Evolutionary conservation across 2,797 vertebrate genomes (phyloP).

Genomic region (Pristis pectinata): DNA sequence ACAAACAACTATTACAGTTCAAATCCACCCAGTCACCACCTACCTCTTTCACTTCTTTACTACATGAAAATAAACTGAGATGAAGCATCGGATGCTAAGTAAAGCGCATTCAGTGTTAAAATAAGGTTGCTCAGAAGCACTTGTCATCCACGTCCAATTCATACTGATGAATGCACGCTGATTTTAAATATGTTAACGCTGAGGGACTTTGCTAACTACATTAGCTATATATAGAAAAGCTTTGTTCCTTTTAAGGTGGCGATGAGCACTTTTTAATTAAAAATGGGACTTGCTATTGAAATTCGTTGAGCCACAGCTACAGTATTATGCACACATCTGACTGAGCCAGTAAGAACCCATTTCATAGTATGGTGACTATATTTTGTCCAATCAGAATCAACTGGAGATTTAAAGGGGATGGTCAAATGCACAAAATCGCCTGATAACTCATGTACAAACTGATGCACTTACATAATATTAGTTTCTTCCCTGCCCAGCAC

Average conservation of each 20-base stretch:
- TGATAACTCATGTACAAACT: not conserved
- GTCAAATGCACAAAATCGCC: not conserved
- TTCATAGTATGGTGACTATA: not conserved
- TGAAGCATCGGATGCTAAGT: not conserved
- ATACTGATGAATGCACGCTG: not conserved
- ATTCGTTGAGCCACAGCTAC: not conserved
- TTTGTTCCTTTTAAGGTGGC: not conserved
- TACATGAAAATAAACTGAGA: slow-evolving; percentile 14
- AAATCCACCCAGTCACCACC: slow-evolving; percentile 10
- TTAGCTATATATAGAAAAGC: not conserved
- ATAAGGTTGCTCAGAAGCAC: not conserved
- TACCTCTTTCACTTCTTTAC: slow-evolving; percentile 23
- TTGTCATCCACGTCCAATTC: not conserved
- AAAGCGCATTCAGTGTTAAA: not conserved
- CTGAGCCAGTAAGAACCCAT: not conserved
- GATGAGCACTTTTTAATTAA: not conserved
- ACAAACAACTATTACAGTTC: slow-evolving; percentile 31
- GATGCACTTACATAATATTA: not conserved
- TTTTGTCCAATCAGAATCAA: not conserved
- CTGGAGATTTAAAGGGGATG: not conserved
- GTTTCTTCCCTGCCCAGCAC: not conserved
- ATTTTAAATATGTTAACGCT: not conserved
- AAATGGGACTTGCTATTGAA: slow-evolving; percentile 2
- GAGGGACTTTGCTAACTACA: not conserved
- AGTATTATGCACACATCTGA: not conserved